A percentile compares a stretch with the other conserved stretches of the same genome.
Evolutionary conservation across 1,140 invertebrate genomes (phyloP).

Genomic region (Cecropterus lyciades): DNA sequence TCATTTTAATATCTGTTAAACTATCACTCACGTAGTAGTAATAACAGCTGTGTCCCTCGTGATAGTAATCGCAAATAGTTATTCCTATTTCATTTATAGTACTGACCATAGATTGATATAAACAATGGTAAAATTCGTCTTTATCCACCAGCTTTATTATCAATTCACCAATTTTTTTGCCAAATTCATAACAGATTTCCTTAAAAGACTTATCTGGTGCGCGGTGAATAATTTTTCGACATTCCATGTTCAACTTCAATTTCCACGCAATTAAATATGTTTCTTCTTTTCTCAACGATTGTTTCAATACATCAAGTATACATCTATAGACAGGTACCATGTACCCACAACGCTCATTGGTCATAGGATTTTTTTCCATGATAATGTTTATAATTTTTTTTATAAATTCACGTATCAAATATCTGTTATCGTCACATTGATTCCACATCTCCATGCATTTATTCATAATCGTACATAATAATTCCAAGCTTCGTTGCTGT

Average conservation of each 20-base stretch:
- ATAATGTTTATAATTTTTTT: conserved; percentile 16
- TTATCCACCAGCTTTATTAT: conserved; percentile 24
- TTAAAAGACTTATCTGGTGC: not conserved
- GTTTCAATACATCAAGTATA: too few species aligned
- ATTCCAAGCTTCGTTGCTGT: conserved; percentile 35
- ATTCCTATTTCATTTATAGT: conserved; percentile 1
- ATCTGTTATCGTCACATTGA: conserved; percentile 28
- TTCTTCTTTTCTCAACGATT: not conserved
- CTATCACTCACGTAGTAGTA: conserved; percentile 15
- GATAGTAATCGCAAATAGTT: not conserved
- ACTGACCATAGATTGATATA: conserved; percentile 27
- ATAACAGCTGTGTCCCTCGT: not conserved
- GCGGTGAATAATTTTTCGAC: not conserved
- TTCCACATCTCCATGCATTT: conserved; percentile 44
- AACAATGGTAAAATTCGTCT: conserved; percentile 25
- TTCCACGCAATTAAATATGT: conserved; percentile 9
- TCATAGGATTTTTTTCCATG: too few species aligned
- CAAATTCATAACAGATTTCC: conserved; percentile 38
- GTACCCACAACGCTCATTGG: too few species aligned
- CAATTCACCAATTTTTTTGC: conserved; percentile 36
- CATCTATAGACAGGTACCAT: too few species aligned
- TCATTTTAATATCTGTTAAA: conserved; percentile 15
- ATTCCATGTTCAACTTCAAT: not conserved
- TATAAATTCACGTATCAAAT: conserved; percentile 31
- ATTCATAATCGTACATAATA: conserved; percentile 43